Percentiles rank a stretch among this genome's conserved stretches.
These are phyloP conservation scores for Cinclus cinclus DNA, from an alignment of 2,113 vertebrate species.

Conservation along the genomic window DNA sequence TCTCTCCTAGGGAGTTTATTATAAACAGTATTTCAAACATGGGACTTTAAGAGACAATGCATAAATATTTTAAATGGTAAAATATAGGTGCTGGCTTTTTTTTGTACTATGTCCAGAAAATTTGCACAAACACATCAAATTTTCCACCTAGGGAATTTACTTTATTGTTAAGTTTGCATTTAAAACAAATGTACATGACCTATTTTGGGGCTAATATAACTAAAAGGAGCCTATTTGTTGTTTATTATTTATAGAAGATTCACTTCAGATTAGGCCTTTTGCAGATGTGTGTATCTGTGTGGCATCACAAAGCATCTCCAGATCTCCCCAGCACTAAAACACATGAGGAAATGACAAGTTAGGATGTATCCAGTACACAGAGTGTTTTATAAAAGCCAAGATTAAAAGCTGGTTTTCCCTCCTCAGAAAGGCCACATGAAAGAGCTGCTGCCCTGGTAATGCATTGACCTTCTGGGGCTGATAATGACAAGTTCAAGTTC, in stretches of 20 bases:
- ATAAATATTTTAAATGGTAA: slow-evolving; percentile 78
- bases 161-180: slow-evolving; percentile 77
- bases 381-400: slow-evolving; percentile 13
- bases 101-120: slow-evolving; percentile 72
- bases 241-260: slow-evolving; percentile 80
- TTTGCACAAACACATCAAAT: slow-evolving; percentile 74
- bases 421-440: slow-evolving; percentile 51
- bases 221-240: slow-evolving; percentile 77
- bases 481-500: slow-evolving; percentile 62
- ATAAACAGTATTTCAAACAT: slow-evolving; percentile 72
- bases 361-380: slow-evolving; percentile 16
- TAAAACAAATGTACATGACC: slow-evolving; percentile 72
- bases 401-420: slow-evolving; percentile 53
- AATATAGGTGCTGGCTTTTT: slow-evolving; percentile 71
- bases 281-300: slow-evolving; percentile 36
- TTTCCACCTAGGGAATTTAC: slow-evolving; percentile 65
- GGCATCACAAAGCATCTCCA: slow-evolving; percentile 35
- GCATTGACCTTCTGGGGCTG: slow-evolving; percentile 37
- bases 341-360: slow-evolving; percentile 59
- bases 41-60: slow-evolving; percentile 68
- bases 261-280: slow-evolving; percentile 74
- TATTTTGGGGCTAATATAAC: slow-evolving; percentile 76
- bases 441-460: slow-evolving; percentile 12
- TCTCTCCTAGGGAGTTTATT: slow-evolving; percentile 63
- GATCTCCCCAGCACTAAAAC: slow-evolving; percentile 24